These are phyloP conservation scores for Malurus elegans DNA, from an alignment of 2,113 vertebrate genomes.

Conservation along the genomic window DNA sequence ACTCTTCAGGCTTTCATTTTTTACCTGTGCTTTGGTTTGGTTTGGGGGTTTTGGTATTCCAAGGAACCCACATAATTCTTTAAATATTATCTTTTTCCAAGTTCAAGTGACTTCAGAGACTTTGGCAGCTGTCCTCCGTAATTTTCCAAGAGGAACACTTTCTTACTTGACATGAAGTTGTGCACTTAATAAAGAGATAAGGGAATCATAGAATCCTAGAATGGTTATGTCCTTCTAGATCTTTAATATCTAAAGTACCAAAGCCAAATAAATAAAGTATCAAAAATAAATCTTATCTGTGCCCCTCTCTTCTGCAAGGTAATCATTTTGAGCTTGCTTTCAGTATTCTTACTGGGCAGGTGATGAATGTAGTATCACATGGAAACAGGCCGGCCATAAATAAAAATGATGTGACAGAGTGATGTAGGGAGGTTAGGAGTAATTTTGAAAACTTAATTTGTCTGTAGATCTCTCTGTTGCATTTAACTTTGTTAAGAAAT, in stretches of 20 bases:
- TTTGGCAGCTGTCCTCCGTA: not conserved
- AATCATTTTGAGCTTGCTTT: not conserved
- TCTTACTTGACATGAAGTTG: not conserved
- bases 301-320: not conserved
- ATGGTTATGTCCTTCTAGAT: not conserved
- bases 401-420: not conserved
- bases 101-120: not conserved
- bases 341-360: not conserved
- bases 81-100: not conserved
- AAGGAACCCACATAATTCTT: not conserved
- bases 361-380: accelerated
- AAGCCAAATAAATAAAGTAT: not conserved
- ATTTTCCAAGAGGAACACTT: not conserved
- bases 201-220: not conserved
- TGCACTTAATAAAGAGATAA: not conserved
- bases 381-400: not conserved
- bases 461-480: not conserved
- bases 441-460: not conserved
- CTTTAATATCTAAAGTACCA: not conserved
- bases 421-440: not conserved
- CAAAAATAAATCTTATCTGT: not conserved
- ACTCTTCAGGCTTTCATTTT: not conserved
- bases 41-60: not conserved
- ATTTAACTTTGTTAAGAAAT: not conserved
- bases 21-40: not conserved